Conservation (phyloP, 2,113 vertebrate species). For the Gadus macrocephalus region DNA sequence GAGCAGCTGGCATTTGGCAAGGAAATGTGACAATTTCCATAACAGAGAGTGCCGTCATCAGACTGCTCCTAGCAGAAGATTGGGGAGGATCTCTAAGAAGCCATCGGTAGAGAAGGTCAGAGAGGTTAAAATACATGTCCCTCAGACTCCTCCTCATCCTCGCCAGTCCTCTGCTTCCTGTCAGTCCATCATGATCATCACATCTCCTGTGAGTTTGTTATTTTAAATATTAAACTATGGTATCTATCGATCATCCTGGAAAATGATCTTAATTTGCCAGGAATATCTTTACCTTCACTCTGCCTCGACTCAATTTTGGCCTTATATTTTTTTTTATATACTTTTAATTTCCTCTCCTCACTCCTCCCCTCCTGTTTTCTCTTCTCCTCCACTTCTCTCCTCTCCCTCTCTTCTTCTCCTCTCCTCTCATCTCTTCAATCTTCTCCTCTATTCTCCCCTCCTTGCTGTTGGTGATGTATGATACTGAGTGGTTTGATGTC, state of each 20-base stretch:
- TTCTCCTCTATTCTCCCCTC: not conserved
- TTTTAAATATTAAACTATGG: not conserved
- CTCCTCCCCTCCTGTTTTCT: not conserved
- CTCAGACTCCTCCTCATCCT: not conserved
- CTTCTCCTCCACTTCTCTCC: not conserved
- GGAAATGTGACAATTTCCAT: constrained; percentile 79
- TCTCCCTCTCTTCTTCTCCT: not conserved
- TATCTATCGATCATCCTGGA: not conserved
- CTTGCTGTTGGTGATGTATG: not conserved
- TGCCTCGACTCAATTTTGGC: not conserved
- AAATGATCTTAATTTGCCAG: not conserved
- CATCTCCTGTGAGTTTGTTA: not conserved
- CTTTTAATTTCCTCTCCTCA: not conserved
- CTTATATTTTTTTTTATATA: not conserved
- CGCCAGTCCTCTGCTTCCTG: not conserved
- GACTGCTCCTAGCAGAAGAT: constrained; percentile 25
- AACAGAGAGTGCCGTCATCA: constrained; percentile 59
- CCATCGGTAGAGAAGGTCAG: not conserved
- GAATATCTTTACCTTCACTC: not conserved
- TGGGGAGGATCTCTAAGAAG: constrained; percentile 21
- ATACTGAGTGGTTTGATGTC: no score
- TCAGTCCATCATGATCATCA: not conserved
- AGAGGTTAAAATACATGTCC: constrained; percentile 44
- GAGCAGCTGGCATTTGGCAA: constrained; percentile 66
- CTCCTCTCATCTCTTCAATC: no score